phyloP scores from a whole-genome alignment of 2,113 vertebrate species.

The Meles meles region DNA sequence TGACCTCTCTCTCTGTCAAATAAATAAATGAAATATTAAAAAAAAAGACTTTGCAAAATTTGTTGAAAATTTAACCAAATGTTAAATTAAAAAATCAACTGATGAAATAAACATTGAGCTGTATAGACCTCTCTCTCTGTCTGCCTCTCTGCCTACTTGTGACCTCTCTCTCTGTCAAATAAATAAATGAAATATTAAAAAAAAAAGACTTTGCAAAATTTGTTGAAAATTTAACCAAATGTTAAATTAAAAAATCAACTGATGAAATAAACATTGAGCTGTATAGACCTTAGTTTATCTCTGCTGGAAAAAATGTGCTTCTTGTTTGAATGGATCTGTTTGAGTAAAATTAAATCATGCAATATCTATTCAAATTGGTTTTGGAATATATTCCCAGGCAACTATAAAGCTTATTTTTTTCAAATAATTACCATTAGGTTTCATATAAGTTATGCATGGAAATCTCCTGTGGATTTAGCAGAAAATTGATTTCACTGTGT shows the following conservation, averaged over 20 bases:
- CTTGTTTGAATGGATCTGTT: neutral
- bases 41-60: too few species aligned
- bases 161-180: too few species aligned
- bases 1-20: too few species aligned
- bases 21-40: too few species aligned
- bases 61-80: too few species aligned
- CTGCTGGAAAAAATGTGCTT: neutral
- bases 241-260: neutral
- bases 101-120: too few species aligned
- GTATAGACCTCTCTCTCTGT: too few species aligned
- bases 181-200: too few species aligned
- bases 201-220: neutral
- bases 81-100: too few species aligned
- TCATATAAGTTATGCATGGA: neutral
- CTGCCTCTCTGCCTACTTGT: too few species aligned
- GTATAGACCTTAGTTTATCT: neutral
- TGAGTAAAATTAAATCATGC: slow-evolving; percentile 47
- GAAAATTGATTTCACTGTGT: slow-evolving; percentile 26
- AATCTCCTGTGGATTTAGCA: neutral
- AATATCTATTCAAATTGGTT: slow-evolving; percentile 5
- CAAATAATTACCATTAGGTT: neutral
- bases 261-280: neutral
- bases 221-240: neutral
- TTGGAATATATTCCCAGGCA: neutral
- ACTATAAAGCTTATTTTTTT: neutral